Conservation (phyloP, 2,797 vertebrate species). For the Anolis apletophallus region DNA sequence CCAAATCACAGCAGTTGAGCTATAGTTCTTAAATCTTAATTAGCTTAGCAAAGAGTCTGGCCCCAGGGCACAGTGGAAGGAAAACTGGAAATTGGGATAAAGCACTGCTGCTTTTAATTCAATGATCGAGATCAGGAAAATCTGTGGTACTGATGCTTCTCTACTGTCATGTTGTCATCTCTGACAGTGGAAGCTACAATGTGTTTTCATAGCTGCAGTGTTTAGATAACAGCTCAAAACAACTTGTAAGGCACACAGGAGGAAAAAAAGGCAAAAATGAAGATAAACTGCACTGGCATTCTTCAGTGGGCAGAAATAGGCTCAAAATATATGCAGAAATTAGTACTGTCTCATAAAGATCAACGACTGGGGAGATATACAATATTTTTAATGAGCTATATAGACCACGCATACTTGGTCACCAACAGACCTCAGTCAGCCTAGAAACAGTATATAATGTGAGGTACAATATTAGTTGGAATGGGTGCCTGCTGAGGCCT, state of each 20-base stretch:
- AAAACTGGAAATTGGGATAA: conserved; percentile 44
- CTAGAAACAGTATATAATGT: fast-evolving
- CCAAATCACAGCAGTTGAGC: conserved; percentile 52
- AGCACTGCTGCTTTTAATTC: conserved; percentile 43
- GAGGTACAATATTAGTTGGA: conserved; percentile 7
- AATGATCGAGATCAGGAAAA: conserved; percentile 46
- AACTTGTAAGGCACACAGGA: conserved; percentile 23
- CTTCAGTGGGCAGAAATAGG: not conserved
- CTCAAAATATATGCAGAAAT: conserved; percentile 18
- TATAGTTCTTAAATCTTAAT: conserved; percentile 72
- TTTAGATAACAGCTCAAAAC: conserved; percentile 32
- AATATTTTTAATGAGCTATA: not conserved
- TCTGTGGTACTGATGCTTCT: conserved; percentile 16
- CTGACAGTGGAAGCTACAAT: conserved; percentile 24
- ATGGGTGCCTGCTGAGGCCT: not conserved
- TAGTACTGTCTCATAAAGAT: not conserved
- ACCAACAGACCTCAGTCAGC: conserved; percentile 6
- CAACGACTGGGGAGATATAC: conserved; percentile 6
- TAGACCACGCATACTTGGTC: not conserved
- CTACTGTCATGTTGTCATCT: conserved; percentile 24
- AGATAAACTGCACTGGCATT: not conserved
- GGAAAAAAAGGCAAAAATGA: conserved; percentile 22
- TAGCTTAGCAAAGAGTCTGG: conserved; percentile 57
- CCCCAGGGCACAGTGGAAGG: conserved; percentile 47
- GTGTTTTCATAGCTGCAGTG: conserved; percentile 44